Base-by-base conservation (phyloP, 2,888 invertebrate species). In the Mimachlamys varia region DNA sequence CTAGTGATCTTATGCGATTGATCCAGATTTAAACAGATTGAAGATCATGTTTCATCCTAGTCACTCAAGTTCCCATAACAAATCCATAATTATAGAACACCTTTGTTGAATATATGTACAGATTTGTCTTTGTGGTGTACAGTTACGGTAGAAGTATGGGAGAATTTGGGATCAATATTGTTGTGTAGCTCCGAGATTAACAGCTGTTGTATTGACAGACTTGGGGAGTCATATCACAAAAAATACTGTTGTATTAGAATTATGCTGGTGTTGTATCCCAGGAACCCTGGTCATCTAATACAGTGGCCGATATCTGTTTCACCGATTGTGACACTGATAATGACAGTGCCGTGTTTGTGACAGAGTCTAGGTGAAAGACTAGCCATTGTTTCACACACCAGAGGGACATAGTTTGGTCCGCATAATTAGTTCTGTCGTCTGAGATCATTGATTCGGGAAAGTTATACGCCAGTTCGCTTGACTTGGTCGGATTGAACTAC, bases 401-500 rank as follows among this genome's bases (percentile, higher is more conserved):
- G 19, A 22, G n/a, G 58, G 58, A 76, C 76, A 76, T 12, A 76
- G 27, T 76, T 76, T 76, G 76, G 76, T 76, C 76, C 76, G 27
- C 76, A 76, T 76, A 27, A 76, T 76, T 76, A 76, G 27, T 27
- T 76, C 33, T 7, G 76, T 76, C 76, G 33, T 76, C 17, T 10
- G 76, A 76, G 76, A 76, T 76, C 76, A 76, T 76, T 76, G 76
- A 76, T 76, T 76, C 12, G 76, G 76, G 76, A 76, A 76, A 76
- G 76, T 76, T 76, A 76, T 19, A 76, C 27, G 76, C 10, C 12
- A 76, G 76, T 76, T 33, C 33, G 76, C 33, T 33, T 76, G 33
- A 76, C 76, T 76, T 27, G 22, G 76, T 76, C 76, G 0, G 12
- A 76, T 27, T 33, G 33, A 76, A 76, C 76, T 22, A 33, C 33